These are phyloP conservation scores for Drosophila paramelanica DNA, from an alignment of 2,888 invertebrate species.

Conservation along the genomic window DNA sequence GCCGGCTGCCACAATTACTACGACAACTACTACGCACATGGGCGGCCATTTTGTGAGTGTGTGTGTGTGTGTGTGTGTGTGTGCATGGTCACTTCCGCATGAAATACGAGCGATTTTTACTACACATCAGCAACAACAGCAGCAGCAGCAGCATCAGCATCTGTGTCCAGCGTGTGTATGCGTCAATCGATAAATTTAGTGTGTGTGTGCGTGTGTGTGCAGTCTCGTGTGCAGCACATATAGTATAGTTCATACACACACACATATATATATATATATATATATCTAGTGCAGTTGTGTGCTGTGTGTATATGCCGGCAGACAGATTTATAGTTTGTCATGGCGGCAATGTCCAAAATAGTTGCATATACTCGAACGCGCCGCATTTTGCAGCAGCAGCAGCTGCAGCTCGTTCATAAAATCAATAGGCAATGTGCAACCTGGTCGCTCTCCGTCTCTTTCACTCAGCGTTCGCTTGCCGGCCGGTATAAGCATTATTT, in stretches of 20 bases:
- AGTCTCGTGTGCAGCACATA: slow-evolving; percentile 39
- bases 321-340: slow-evolving; percentile 79
- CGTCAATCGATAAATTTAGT: slow-evolving; percentile 79
- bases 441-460: slow-evolving; percentile 3
- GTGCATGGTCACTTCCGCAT: slow-evolving; percentile 77
- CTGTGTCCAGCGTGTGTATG: slow-evolving; percentile 55
- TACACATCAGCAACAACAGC: slow-evolving; percentile 73
- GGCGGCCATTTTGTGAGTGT: slow-evolving; percentile 53
- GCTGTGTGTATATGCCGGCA: slow-evolving; percentile 62
- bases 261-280: not conserved
- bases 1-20: slow-evolving; percentile 68
- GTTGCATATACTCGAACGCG: slow-evolving; percentile 54
- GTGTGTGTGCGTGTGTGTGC: slow-evolving; percentile 66
- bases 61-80: slow-evolving; percentile 15
- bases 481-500: slow-evolving; percentile 67
- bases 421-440: slow-evolving; percentile 67
- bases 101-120: slow-evolving; percentile 80
- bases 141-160: slow-evolving; percentile 14
- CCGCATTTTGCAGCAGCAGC: slow-evolving; percentile 25
- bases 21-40: slow-evolving; percentile 62
- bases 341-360: slow-evolving; percentile 72
- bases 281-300: slow-evolving; percentile 2
- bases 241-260: slow-evolving; percentile 13
- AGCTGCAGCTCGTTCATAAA: slow-evolving; percentile 70
- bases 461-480: slow-evolving; percentile 9